These are phyloP conservation scores for Crioceris asparagi DNA, from an alignment of 2,888 invertebrate genomes.

Conservation along the genomic window DNA sequence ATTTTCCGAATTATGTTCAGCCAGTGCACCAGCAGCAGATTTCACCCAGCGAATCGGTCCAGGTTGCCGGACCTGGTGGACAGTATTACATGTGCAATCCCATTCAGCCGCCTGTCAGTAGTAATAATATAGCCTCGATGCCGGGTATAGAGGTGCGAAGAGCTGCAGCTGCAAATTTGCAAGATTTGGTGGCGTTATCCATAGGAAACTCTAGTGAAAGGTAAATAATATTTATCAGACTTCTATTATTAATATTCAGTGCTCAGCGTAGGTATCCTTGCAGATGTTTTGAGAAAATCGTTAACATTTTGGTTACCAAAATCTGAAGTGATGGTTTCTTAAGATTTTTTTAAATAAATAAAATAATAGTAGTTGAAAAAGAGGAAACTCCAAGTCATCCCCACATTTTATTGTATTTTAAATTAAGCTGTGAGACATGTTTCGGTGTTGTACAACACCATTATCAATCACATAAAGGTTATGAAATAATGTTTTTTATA, in stretches of 20 bases:
- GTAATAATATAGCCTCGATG: conserved; percentile 23
- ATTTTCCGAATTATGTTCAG: conserved; percentile 7
- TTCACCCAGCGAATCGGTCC: conserved; percentile 20
- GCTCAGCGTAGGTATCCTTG: too few relatives aligned
- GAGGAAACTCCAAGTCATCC: too few relatives aligned
- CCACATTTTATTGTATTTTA: too few relatives aligned
- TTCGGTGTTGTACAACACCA: too few relatives aligned
- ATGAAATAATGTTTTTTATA: too few relatives aligned
- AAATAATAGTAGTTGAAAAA: too few relatives aligned
- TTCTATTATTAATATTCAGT: neutral
- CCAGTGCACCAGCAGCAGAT: conserved; percentile 6
- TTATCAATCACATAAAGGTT: too few relatives aligned
- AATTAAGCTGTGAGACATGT: too few relatives aligned
- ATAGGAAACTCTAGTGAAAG: neutral
- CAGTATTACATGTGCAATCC: conserved; percentile 35
- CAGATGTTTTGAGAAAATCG: too few relatives aligned
- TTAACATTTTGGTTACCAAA: too few relatives aligned
- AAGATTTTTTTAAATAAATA: too few relatives aligned
- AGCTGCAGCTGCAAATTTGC: conserved; percentile 20
- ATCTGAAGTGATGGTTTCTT: too few relatives aligned
- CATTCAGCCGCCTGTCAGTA: conserved; percentile 23
- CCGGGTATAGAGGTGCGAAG: conserved; percentile 31
- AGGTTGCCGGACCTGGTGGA: conserved; percentile 26
- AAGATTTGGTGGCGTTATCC: conserved; percentile 19
- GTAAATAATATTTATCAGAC: neutral